Percentiles rank a stretch among this genome's conserved stretches.
phyloP scores from a whole-genome alignment of 2,797 vertebrate species.

The Enteromius unitaeniatus region DNA sequence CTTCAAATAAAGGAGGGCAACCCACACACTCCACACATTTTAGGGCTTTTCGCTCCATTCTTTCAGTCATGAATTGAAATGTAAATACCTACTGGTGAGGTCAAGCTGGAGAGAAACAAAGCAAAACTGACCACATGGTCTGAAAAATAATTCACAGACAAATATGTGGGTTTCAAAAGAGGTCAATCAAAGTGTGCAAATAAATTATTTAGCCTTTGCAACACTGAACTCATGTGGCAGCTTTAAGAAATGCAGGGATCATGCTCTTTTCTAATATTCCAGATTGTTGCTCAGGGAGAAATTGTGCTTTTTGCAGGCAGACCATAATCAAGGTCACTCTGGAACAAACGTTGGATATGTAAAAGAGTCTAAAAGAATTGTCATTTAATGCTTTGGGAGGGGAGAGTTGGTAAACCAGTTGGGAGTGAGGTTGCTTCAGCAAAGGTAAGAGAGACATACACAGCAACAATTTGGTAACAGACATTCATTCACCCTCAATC shows the following conservation, averaged over 20 bases:
- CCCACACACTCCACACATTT: conserved; percentile 32
- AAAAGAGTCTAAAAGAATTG: not conserved
- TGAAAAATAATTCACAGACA: not conserved
- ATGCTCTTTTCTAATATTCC: conserved; percentile 18
- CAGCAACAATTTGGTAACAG: conserved; percentile 31
- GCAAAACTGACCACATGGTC: not conserved
- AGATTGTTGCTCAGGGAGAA: conserved; percentile 23
- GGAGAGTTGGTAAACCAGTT: not conserved
- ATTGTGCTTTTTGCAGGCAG: conserved; percentile 55
- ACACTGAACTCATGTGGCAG: conserved; percentile 41
- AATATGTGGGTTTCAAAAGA: not conserved
- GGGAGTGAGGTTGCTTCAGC: conserved; percentile 1
- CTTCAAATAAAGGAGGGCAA: conserved; percentile 50
- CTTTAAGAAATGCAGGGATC: conserved; percentile 32
- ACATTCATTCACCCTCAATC: conserved; percentile 23
- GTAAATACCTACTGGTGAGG: conserved; percentile 56
- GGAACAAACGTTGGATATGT: conserved; percentile 17
- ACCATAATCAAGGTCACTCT: conserved; percentile 15
- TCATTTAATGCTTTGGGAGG: not conserved
- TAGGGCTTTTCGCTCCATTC: conserved; percentile 28
- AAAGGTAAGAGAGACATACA: conserved; percentile 22
- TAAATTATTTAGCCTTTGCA: not conserved
- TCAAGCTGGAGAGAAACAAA: conserved; percentile 49
- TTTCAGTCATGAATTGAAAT: conserved; percentile 28
- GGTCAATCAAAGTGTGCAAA: not conserved